A percentile compares a stretch with the other conserved stretches of the same genome.
Evolutionary conservation across 2,888 invertebrate species (phyloP).

Genomic region (Mesorhabditis sp.): DNA sequence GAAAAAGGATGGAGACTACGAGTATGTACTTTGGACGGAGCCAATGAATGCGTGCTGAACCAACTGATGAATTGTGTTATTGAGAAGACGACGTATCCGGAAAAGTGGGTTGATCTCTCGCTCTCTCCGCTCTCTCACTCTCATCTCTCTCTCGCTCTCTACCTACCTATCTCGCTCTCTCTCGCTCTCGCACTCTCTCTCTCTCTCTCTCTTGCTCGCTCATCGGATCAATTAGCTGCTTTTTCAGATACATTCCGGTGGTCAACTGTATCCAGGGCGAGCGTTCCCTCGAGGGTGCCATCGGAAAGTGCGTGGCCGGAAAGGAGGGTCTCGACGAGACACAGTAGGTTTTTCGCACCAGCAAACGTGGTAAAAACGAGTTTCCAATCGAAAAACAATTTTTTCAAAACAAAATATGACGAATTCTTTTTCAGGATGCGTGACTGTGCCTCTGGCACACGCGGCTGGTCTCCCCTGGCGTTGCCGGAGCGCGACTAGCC

Average conservation of each 20-base stretch:
- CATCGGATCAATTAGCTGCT: neutral
- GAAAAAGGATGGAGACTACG: slow-evolving; percentile 32
- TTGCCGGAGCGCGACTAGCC: slow-evolving; percentile 41
- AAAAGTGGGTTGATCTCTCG: slow-evolving; percentile 12
- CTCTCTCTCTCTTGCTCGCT: neutral
- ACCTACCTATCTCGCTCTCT: too few relatives aligned
- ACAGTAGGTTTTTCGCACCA: slow-evolving; percentile 11
- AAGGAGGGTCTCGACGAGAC: slow-evolving; percentile 13
- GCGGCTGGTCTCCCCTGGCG: slow-evolving; percentile 51
- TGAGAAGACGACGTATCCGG: slow-evolving; percentile 39
- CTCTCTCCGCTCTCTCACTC: neutral
- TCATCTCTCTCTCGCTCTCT: too few relatives aligned
- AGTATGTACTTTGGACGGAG: slow-evolving; percentile 25
- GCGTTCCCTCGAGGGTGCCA: slow-evolving; percentile 34
- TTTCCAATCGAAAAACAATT: neutral
- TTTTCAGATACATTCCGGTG: slow-evolving; percentile 33
- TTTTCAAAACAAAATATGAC: neutral
- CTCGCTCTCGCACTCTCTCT: too few relatives aligned
- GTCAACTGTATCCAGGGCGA: slow-evolving; percentile 43
- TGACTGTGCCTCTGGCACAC: slow-evolving; percentile 39
- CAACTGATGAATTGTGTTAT: slow-evolving; percentile 57
- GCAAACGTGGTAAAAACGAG: neutral
- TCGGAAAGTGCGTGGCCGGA: slow-evolving; percentile 32
- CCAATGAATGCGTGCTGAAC: slow-evolving; percentile 51
- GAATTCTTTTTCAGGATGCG: slow-evolving; percentile 31